Evolutionary conservation across 2,797 vertebrate species (phyloP).

Genomic region (Stomatorhinus walkeri): DNA sequence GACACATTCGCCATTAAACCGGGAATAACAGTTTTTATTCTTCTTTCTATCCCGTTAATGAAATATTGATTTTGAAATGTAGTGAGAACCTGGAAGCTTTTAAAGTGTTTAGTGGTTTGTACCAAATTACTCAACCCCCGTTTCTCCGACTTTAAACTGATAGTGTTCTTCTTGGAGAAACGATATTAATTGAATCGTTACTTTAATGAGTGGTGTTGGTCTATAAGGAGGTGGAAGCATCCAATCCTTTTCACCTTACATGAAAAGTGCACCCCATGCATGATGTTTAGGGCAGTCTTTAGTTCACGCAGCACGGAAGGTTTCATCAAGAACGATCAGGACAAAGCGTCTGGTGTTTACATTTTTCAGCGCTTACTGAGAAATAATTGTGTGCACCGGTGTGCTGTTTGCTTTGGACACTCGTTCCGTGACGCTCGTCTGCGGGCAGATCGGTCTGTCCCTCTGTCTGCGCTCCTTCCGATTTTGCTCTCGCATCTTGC

Average conservation of each 20-base stretch:
- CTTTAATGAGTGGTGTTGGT: constrained; percentile 25
- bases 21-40: neutral
- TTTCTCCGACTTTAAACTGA: constrained; percentile 37
- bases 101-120: constrained; percentile 49
- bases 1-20: constrained; percentile 18
- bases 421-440: neutral
- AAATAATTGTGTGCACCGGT: neutral
- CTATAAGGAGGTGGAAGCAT: neutral
- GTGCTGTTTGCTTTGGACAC: neutral
- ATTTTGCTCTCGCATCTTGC: neutral
- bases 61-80: constrained; percentile 67
- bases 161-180: constrained; percentile 28
- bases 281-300: neutral
- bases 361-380: neutral
- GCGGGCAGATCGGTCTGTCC: neutral
- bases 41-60: constrained; percentile 54
- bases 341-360: neutral
- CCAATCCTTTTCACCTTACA: neutral
- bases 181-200: constrained; percentile 38
- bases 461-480: neutral
- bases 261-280: neutral
- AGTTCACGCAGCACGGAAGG: neutral
- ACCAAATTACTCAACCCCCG: constrained; percentile 49
- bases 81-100: constrained; percentile 50
- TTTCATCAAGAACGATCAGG: neutral